Conservation (phyloP, 2,113 vertebrate species). For the Ancistrus triradiatus region DNA sequence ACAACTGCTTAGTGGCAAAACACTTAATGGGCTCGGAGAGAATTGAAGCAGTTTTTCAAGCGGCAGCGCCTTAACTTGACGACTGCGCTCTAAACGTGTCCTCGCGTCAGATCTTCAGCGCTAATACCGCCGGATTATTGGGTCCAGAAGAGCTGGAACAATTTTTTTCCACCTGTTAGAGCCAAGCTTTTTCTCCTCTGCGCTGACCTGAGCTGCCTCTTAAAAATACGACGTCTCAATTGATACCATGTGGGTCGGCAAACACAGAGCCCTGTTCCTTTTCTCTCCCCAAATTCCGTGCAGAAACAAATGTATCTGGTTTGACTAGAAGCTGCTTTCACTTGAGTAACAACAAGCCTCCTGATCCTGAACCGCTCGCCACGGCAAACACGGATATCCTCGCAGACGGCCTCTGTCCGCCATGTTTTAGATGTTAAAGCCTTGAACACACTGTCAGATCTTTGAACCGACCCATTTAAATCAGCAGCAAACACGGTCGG, state of each 20-base stretch:
- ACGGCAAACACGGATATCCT: constrained; percentile 35
- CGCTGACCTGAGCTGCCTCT: constrained; percentile 16
- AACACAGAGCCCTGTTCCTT: constrained; percentile 63
- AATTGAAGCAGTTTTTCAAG: constrained; percentile 25
- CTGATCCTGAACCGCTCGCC: constrained; percentile 27
- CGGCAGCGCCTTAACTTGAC: constrained; percentile 66
- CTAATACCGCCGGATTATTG: constrained; percentile 78
- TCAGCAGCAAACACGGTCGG: constrained; percentile 20
- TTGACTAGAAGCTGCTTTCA: constrained; percentile 53
- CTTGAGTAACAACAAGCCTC: constrained; percentile 33
- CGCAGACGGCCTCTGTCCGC: constrained; percentile 10
- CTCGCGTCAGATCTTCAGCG: constrained; percentile 62
- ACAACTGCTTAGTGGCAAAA: constrained; percentile 6
- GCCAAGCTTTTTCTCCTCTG: constrained; percentile 53
- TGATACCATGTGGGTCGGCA: constrained; percentile 64
- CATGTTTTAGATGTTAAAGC: constrained; percentile 19
- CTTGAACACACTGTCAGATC: constrained; percentile 26
- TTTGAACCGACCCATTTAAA: constrained; percentile 23
- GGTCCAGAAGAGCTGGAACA: constrained; percentile 68
- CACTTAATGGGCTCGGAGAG: constrained; percentile 6
- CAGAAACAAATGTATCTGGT: constrained; percentile 59
- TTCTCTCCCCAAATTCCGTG: constrained; percentile 57
- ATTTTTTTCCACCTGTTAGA: constrained; percentile 66
- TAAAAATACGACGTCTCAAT: constrained; percentile 60
- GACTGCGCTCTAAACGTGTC: constrained; percentile 73